Conservation (phyloP, 92 coral and sea anemone genomes). For the Palythoa heliodiscus region DNA sequence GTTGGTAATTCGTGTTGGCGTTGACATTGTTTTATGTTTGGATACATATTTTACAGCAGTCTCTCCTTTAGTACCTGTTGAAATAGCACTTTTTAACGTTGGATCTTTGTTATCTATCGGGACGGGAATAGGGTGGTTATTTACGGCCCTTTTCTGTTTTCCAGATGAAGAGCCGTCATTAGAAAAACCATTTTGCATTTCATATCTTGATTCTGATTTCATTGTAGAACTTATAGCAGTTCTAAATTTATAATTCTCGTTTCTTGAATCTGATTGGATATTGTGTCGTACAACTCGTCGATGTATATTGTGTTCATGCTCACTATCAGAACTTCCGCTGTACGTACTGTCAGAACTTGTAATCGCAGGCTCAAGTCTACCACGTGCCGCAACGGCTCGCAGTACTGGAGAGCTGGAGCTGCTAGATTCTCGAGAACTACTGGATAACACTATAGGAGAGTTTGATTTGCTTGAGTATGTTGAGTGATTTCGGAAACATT, state of each 20-base stretch:
- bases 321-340: constrained; percentile 35
- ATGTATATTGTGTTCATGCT: constrained; percentile 1
- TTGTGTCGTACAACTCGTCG: background rate
- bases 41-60: background rate
- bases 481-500: background rate
- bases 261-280: background rate
- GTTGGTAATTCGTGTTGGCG: background rate
- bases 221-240: constrained; percentile 1
- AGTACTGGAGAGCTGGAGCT: constrained; percentile 28
- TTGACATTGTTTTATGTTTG: background rate
- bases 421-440: constrained; percentile 38
- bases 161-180: background rate
- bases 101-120: background rate
- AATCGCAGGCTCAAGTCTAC: background rate
- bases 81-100: background rate
- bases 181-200: background rate
- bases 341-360: background rate
- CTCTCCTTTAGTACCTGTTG: background rate
- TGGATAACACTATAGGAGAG: constrained; percentile 16
- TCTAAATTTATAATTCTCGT: background rate
- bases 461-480: constrained; percentile 24
- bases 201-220: background rate
- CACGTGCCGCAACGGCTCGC: background rate
- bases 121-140: background rate
- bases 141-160: background rate